Conservation (phyloP, 2,797 vertebrate genomes). For the Eospalax fontanierii region DNA sequence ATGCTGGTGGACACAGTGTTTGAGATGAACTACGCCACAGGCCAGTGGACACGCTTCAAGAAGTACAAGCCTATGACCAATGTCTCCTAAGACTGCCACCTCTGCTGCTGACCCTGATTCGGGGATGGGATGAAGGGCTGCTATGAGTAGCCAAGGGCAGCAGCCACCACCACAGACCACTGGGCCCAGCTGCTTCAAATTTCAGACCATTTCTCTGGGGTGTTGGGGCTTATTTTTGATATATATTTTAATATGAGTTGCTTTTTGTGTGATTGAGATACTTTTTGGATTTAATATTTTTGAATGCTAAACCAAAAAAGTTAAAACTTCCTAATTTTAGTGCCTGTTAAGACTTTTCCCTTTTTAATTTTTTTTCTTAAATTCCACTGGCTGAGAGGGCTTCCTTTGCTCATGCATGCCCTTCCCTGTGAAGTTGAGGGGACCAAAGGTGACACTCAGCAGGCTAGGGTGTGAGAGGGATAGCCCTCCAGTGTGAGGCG, state of each 20-base stretch:
- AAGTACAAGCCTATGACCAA: conserved; percentile 99
- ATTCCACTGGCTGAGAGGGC: background rate
- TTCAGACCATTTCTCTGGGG: background rate
- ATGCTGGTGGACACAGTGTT: conserved; percentile 99
- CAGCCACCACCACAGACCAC: background rate
- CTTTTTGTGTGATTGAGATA: conserved; percentile 74
- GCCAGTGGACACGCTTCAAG: conserved; percentile 99
- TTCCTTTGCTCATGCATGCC: background rate
- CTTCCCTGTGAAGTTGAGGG: background rate
- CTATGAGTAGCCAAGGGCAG: background rate
- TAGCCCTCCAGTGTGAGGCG: too few relatives aligned
- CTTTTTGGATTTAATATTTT: conserved; percentile 72
- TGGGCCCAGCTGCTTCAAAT: accelerated
- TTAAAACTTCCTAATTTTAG: conserved; percentile 37
- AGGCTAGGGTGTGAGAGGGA: background rate
- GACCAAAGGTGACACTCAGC: background rate
- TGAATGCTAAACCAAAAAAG: conserved; percentile 73
- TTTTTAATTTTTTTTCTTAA: conserved; percentile 55
- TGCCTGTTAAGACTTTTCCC: conserved; percentile 63
- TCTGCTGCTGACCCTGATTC: conserved; percentile 26
- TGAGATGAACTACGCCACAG: conserved; percentile 99
- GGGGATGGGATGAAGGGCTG: too few relatives aligned
- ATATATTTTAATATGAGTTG: conserved; percentile 58
- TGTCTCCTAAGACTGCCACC: conserved; percentile 92
- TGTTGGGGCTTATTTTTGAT: conserved; percentile 62